Evolutionary conservation across 1,140 invertebrate species (phyloP), one percentile per base, ranked within the genome.

Genomic region (Hypothenemus hampei): DNA sequence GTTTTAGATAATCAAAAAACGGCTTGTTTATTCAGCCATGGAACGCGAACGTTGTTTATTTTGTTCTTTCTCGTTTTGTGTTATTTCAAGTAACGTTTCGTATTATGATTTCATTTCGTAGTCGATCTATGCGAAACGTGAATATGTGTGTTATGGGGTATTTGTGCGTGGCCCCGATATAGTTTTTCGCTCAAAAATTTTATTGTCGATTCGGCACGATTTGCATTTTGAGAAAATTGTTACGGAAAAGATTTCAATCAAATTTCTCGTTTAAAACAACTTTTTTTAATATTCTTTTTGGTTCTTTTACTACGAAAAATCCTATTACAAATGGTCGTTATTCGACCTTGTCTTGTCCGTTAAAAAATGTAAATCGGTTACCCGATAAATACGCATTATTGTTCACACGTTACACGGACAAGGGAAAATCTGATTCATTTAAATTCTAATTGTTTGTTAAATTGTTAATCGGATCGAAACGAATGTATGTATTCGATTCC

Each of bases 311-410:
- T n/a, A n/a, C n/a, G n/a, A n/a, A n/a, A n/a, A n/a, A n/a, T n/a
- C n/a, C n/a, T n/a, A n/a, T n/a, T n/a, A n/a, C n/a, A n/a, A n/a
- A n/a, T n/a, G n/a, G n/a, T n/a, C n/a, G n/a, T n/a, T n/a, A n/a
- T n/a, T n/a, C n/a, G n/a, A n/a, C n/a, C n/a, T n/a, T n/a, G n/a
- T n/a, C n/a, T n/a, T n/a, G n/a, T n/a, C n/a, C n/a, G n/a, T n/a
- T n/a, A 54, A 54, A 54, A 54, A 54, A 43, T 46, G 51, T 45
- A 54, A 54, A 54, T 21, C 33, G 41, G n/a, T 31, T 8, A 18
- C 35, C 21, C 49, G 43, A 54, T 54, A 54, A 54, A 54, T 54
- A 54, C 46, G 45, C 51, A 54, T 54, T 54, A 54, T 54, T 44
- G 35, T 20, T 45, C 40, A 26, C 41, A 35, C 41, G 43, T 36